Evolutionary conservation across 2,888 invertebrate species (phyloP).

Genomic region (Hermaeophaga mercurialis): DNA sequence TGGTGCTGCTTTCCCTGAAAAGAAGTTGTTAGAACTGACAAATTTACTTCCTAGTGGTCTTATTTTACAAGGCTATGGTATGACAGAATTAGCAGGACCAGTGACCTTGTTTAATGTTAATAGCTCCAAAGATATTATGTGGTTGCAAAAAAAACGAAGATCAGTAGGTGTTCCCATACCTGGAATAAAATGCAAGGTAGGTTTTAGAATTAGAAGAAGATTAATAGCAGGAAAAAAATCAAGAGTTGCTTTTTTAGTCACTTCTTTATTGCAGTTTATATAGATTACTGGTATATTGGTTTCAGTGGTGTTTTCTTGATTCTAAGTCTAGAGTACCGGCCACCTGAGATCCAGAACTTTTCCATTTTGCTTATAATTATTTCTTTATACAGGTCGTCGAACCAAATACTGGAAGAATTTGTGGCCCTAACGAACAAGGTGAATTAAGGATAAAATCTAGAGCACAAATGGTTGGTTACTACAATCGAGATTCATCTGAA

Average conservation of each 20-base stretch:
- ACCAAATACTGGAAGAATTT: slow-evolving; percentile 45
- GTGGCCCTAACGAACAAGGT: slow-evolving; percentile 57
- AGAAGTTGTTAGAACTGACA: slow-evolving; percentile 43
- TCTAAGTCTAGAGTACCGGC: no score
- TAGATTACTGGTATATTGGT: no score
- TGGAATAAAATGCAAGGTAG: slow-evolving; percentile 49
- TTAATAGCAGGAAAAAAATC: no score
- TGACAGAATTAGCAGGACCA: slow-evolving; percentile 51
- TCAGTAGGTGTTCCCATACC: slow-evolving; percentile 46
- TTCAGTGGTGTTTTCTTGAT: no score
- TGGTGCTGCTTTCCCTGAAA: slow-evolving; percentile 47
- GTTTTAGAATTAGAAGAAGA: no score
- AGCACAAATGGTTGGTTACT: slow-evolving; percentile 57
- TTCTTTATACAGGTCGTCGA: slow-evolving; percentile 42
- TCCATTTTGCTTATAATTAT: no score
- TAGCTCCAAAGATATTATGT: slow-evolving; percentile 42
- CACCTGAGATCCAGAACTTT: no score
- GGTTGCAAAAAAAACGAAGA: slow-evolving; percentile 44
- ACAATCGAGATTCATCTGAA: slow-evolving; percentile 57
- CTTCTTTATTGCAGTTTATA: no score
- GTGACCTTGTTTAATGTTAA: slow-evolving; percentile 43
- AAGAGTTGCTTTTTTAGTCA: no score
- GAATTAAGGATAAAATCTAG: slow-evolving; percentile 61
- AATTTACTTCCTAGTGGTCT: slow-evolving; percentile 52
- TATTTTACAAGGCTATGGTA: slow-evolving; percentile 49